phyloP scores from a whole-genome alignment of 2,888 invertebrate genomes.

The Drosophila anomelani region DNA sequence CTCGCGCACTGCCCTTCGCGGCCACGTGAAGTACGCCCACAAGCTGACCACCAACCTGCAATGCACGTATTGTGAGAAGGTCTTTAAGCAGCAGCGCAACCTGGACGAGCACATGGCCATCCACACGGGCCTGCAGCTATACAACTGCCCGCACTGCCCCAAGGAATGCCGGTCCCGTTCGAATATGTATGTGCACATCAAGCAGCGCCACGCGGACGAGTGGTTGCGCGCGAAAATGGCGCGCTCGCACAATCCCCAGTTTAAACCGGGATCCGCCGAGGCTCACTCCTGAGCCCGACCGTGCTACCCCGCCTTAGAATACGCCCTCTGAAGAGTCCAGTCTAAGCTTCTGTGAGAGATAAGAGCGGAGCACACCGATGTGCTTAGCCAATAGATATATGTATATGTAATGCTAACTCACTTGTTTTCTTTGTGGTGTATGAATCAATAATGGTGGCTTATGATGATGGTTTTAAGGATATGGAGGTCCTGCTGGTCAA shows the following conservation, averaged over 20 bases:
- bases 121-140: constrained; percentile 79
- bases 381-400: constrained; percentile 12
- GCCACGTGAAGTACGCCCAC: constrained; percentile 78
- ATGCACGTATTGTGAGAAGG: constrained; percentile 79
- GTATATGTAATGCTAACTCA: not conserved
- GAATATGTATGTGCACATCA: constrained; percentile 82
- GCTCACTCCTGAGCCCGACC: not conserved
- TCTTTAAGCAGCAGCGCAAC: constrained; percentile 77
- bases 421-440: not conserved
- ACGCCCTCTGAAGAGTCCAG: not conserved
- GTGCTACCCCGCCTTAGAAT: not conserved
- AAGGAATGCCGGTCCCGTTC: constrained; percentile 81
- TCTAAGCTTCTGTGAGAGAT: constrained; percentile 15
- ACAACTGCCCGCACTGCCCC: constrained; percentile 80
- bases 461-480: not conserved
- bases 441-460: not conserved
- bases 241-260: constrained; percentile 69
- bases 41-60: constrained; percentile 70
- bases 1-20: constrained; percentile 75
- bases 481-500: not conserved
- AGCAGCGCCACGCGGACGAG: constrained; percentile 78
- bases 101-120: constrained; percentile 81
- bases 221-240: constrained; percentile 80
- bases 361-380: not conserved
- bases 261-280: constrained; percentile 48